Evolutionary conservation across 2,797 vertebrate species (phyloP).

Genomic region (Huso huso): DNA sequence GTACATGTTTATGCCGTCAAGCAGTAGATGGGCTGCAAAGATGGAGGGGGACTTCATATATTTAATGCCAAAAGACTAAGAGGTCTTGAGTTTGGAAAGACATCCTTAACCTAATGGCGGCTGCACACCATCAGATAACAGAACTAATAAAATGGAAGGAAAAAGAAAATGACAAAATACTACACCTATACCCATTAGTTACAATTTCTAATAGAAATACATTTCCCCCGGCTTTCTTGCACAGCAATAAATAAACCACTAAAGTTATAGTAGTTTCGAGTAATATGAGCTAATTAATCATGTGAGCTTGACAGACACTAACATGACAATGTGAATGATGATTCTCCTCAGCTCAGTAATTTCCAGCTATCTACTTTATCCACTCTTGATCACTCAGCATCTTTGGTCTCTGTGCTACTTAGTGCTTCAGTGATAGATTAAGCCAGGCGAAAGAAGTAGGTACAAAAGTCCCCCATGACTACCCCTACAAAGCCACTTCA

Average conservation of each 20-base stretch:
- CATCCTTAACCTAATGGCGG: too few relatives aligned
- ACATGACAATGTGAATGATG: slow-evolving; percentile 39
- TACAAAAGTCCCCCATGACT: slow-evolving; percentile 17
- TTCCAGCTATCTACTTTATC: slow-evolving; percentile 39
- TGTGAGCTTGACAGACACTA: slow-evolving; percentile 12
- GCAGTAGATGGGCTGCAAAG: too few relatives aligned
- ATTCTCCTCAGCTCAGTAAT: slow-evolving; percentile 28
- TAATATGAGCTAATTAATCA: slow-evolving; percentile 37
- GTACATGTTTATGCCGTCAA: too few relatives aligned
- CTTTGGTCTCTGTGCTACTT: slow-evolving; percentile 20
- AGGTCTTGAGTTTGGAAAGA: too few relatives aligned
- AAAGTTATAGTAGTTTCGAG: slow-evolving; percentile 16
- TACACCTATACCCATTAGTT: too few relatives aligned
- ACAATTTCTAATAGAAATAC: background rate
- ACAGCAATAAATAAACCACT: background rate
- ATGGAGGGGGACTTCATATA: too few relatives aligned
- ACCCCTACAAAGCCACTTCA: slow-evolving; percentile 13
- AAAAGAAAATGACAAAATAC: too few relatives aligned
- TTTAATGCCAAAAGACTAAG: too few relatives aligned
- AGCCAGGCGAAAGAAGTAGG: slow-evolving; percentile 12
- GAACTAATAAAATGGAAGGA: too few relatives aligned
- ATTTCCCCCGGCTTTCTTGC: background rate
- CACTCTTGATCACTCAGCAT: slow-evolving; percentile 22
- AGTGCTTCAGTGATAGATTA: slow-evolving; percentile 13
- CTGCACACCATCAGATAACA: too few relatives aligned